Conservation (phyloP, 2,888 invertebrate species). For the Orthosia gracilis region DNA sequence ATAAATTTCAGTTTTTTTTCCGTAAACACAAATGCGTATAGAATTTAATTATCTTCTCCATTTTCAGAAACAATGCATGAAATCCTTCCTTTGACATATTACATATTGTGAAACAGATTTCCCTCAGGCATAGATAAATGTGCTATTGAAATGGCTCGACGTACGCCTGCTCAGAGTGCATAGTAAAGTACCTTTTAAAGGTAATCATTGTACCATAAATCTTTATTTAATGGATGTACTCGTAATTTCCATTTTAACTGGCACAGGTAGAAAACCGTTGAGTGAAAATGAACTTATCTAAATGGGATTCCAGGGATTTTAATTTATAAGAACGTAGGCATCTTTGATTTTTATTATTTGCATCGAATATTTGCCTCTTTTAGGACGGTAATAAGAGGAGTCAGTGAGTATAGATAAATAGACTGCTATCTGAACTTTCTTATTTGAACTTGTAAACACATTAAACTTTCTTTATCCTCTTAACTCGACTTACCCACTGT, state of each 20-base stretch:
- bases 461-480: neutral
- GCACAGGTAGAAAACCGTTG: constrained; percentile 48
- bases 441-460: neutral
- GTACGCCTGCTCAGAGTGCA: constrained; percentile 57
- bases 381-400: neutral
- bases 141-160: constrained; percentile 65
- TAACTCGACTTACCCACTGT: neutral
- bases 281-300: constrained; percentile 54
- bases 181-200: constrained; percentile 62
- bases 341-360: constrained; percentile 32
- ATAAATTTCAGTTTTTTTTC: constrained; percentile 2
- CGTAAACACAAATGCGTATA: constrained; percentile 4
- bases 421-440: neutral
- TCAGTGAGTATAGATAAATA: neutral
- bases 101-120: constrained; percentile 64
- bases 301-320: constrained; percentile 54
- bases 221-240: constrained; percentile 62
- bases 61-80: constrained; percentile 43
- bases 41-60: constrained; percentile 11
- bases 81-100: constrained; percentile 62
- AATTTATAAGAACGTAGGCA: constrained; percentile 40
- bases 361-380: constrained; percentile 8
- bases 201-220: constrained; percentile 67
- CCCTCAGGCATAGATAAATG: constrained; percentile 67
- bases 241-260: constrained; percentile 63